phyloP scores from a whole-genome alignment of 2,888 invertebrate genomes.

The Microchrysa polita region DNA sequence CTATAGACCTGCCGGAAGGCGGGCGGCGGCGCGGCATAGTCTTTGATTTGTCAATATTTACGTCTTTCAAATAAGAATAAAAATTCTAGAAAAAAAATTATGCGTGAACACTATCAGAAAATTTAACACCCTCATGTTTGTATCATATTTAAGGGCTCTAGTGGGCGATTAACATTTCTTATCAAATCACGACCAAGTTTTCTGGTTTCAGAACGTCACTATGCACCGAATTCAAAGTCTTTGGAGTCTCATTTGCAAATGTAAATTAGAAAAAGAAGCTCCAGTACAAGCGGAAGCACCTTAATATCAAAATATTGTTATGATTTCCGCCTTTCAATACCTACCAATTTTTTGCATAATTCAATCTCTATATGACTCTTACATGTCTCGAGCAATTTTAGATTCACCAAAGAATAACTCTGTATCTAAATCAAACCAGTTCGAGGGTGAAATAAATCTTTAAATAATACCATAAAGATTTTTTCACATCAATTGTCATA shows the following conservation, averaged over 20 bases:
- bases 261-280: neutral
- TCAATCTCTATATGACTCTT: no score
- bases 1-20: no score
- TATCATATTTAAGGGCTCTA: neutral
- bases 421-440: no score
- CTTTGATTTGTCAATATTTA: conserved; percentile 32
- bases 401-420: no score
- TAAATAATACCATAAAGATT: no score
- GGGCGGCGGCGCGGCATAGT: conserved; percentile 34
- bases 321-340: neutral
- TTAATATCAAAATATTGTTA: neutral
- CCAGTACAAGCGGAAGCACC: neutral
- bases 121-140: conserved; percentile 24
- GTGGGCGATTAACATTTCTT: neutral
- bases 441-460: no score
- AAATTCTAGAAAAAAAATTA: conserved; percentile 12
- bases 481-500: no score
- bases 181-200: neutral
- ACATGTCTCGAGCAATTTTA: no score
- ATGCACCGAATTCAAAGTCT: no score
- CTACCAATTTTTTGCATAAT: no score
- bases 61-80: neutral
- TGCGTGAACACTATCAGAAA: conserved; percentile 32
- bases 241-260: neutral
- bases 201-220: neutral